phyloP scores from a whole-genome alignment of 2,888 invertebrate species.

The Drosophila paracracens region DNA sequence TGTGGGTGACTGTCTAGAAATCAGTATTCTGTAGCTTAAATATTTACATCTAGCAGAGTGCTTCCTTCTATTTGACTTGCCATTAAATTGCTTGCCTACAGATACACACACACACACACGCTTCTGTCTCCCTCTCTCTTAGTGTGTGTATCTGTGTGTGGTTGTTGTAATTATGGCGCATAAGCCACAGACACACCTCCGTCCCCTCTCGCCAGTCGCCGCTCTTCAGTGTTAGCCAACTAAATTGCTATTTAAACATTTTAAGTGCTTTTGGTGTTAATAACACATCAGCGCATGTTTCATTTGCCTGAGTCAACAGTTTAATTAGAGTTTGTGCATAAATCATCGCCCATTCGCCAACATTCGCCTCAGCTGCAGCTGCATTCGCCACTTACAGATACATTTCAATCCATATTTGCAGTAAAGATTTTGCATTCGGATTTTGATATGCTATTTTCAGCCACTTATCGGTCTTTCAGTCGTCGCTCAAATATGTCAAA shows the following conservation, averaged over 20 bases:
- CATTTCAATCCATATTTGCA: conserved; percentile 39
- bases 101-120: conserved; percentile 13
- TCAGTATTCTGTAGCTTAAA: conserved; percentile 50
- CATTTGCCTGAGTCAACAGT: conserved; percentile 76
- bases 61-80: conserved; percentile 58
- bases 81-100: conserved; percentile 46
- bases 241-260: conserved; percentile 70
- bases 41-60: conserved; percentile 49
- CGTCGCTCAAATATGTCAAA: conserved; percentile 19
- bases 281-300: conserved; percentile 75
- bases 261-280: conserved; percentile 74
- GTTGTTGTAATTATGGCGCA: conserved; percentile 36
- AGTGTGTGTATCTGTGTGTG: conserved; percentile 4
- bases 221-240: conserved; percentile 16
- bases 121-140: not conserved
- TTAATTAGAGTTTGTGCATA: conserved; percentile 75
- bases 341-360: conserved; percentile 44
- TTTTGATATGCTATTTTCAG: conserved; percentile 5
- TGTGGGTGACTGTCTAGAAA: conserved; percentile 18
- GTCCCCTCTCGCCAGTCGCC: not conserved
- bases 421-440: conserved; percentile 25
- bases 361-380: conserved; percentile 21
- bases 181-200: conserved; percentile 17
- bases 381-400: conserved; percentile 8
- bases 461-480: conserved; percentile 4